Base-by-base conservation (phyloP, 2,888 invertebrate genomes). In the Eulithis prunata region DNA sequence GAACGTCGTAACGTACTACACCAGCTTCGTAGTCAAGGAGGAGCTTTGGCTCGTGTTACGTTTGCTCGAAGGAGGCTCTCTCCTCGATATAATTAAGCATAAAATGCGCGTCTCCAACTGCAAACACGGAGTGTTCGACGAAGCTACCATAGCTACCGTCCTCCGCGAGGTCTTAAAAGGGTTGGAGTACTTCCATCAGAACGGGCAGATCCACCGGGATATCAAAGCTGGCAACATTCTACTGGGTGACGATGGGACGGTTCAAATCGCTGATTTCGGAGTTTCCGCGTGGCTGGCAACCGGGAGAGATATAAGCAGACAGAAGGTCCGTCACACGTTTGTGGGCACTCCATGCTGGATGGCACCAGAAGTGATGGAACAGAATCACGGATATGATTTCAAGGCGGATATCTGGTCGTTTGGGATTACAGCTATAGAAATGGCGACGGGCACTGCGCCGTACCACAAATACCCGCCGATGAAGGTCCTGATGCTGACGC, bases 301-400 rank as follows among this genome's bases (percentile, higher is more conserved):
- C 0, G 99, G 99, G 0, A 95, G 99, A 53, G 99, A 99, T 89
- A 93, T 99, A 69, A 98, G 98, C 52, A 94, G 99, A 41, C 99
- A 99, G 88, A 98, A 98, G 90, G 98, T 99, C 60, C 95, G 99
- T 13, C 99, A 99, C 89, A 99, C 99, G 0, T 99, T 99, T 91
- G 99, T 99, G 6, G 99, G 99, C 57, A 99, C 99, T 11, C 99
- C 99, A 0, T 99, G 99, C 88, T 99, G 99, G 99, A 99, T 99
- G 99, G 99, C 99, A 12, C 99, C 99, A 7, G 99, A 99, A 93
- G 99, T 99, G 72, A 99, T 99, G 99, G 98, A 99, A 89, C 98
- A 97, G 95, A 98, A 98, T 89, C 98, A 98, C 86, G 99, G 99
- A 6, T 99, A 99, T 87, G 99, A 99, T 90, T 99, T 99, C 92